Base-by-base conservation (phyloP, 1,140 invertebrate genomes). In the Trichonephila clavata region DNA sequence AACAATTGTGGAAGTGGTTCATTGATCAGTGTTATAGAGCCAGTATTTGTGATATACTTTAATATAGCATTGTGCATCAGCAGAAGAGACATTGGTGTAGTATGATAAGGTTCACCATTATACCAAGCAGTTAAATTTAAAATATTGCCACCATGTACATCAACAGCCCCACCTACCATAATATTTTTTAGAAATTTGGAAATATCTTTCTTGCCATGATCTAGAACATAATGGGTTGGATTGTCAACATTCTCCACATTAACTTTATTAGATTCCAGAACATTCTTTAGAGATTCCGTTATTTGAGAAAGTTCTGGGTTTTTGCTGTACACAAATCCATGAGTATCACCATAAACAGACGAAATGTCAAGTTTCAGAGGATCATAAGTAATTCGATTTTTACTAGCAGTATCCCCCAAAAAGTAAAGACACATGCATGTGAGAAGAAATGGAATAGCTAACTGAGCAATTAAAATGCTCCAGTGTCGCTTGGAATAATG, bases 401-500 rank as follows among this genome's bases (percentile, higher is more conserved):
- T 14, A 21, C 10, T 20, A 2, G 7, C 8, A 20, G 14, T 2
- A 21, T 24, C 27, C 32, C 21, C 32, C 13, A 92, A 83, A 2
- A 80, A 63, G 18, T 13, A 60, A 4, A 95, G 20, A 18, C 83
- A 89, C n/a, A 94, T 13, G 16, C 61, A 60, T 20, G 94, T 86
- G 24, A 95, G 86, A 6, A 94, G 5, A 27, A 88, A 32, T 16
- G 95, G 95, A 1, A 95, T 21, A 5, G 94, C 32, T 8, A 95
- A 18, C 60, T 94, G 94, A 27, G 94, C 71, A 4, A 95, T 24
- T 1, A 95, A 32, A 39, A 94, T 92, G 10, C 63, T 60, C 77
- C 68, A 94, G 59, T 95, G 86, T 43, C 95, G 88, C 61, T 90
- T 94, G 27, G 94, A 86, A 86, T 93, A 94, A 86, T 95, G 88